Evolutionary conservation across 1,140 invertebrate species (phyloP).

Genomic region (Lordiphosa collinella): DNA sequence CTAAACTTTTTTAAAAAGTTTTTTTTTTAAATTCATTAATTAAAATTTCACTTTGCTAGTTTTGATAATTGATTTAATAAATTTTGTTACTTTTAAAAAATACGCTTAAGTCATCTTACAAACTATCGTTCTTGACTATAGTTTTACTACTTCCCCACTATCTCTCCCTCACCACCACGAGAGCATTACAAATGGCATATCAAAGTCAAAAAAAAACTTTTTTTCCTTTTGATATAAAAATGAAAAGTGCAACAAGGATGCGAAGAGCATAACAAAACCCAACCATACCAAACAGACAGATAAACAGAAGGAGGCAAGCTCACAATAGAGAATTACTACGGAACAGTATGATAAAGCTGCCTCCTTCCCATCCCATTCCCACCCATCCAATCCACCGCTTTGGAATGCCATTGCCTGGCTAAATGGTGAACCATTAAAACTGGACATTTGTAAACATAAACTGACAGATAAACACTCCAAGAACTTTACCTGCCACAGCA

Average conservation of each 20-base stretch:
- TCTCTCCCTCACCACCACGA: too few species aligned
- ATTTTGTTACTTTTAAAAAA: too few species aligned
- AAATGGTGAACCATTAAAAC: conserved; percentile 73
- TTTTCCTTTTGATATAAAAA: conserved; percentile 3
- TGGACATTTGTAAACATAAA: conserved; percentile 76
- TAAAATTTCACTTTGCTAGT: too few species aligned
- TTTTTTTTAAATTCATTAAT: too few species aligned
- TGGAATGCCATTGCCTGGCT: conserved; percentile 27
- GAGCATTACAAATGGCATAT: conserved; percentile 10
- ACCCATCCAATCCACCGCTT: not conserved
- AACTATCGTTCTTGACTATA: not conserved
- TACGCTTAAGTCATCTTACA: not conserved
- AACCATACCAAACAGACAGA: conserved; percentile 8
- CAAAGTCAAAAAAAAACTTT: conserved; percentile 1
- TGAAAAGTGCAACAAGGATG: conserved; percentile 15
- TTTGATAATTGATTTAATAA: too few species aligned
- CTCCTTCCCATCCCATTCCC: not conserved
- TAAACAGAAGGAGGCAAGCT: conserved; percentile 9
- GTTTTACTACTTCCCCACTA: not conserved
- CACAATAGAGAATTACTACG: conserved; percentile 24
- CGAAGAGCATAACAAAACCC: not conserved
- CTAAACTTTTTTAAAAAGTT: too few species aligned
- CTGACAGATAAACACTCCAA: conserved; percentile 73
- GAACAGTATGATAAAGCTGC: conserved; percentile 41
- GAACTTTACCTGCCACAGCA: conserved; percentile 39